Conservation (phyloP, 2,888 invertebrate species). For the Cyclophora punctaria region DNA sequence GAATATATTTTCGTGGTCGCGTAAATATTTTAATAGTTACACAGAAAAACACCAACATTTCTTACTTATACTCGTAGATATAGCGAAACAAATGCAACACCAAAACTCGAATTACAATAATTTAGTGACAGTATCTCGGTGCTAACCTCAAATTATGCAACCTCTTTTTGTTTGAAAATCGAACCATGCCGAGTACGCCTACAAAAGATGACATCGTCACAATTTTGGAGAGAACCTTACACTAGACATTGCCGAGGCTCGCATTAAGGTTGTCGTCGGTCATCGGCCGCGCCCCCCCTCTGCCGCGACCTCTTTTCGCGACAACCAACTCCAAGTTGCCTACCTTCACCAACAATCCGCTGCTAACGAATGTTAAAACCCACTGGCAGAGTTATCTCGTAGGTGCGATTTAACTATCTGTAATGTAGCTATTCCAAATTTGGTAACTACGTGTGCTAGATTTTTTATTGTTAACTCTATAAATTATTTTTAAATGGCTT, state of each 20-base stretch:
- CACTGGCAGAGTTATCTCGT: conserved; percentile 33
- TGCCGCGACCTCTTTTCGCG: conserved; percentile 57
- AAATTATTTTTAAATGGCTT: too few species aligned
- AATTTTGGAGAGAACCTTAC: conserved; percentile 59
- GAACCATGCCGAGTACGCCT: conserved; percentile 45
- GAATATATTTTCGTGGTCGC: too few species aligned
- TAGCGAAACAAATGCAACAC: too few species aligned
- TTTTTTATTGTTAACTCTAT: too few species aligned
- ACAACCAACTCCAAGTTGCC: conserved; percentile 41
- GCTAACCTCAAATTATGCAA: conserved; percentile 38
- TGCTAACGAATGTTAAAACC: conserved; percentile 28
- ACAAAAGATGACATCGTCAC: conserved; percentile 39
- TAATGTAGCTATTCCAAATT: conserved; percentile 24
- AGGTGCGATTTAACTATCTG: conserved; percentile 29
- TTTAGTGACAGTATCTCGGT: conserved; percentile 4
- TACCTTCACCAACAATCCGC: conserved; percentile 30
- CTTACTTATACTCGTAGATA: too few species aligned
- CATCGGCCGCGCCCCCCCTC: conserved; percentile 56
- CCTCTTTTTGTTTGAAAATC: conserved; percentile 41
- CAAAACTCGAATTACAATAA: not conserved
- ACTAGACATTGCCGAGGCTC: conserved; percentile 65
- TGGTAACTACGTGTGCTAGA: conserved; percentile 12
- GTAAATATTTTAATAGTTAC: too few species aligned
- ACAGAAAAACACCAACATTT: too few species aligned
- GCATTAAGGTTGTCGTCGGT: conserved; percentile 64